Base-by-base conservation (phyloP, 2,888 invertebrate genomes). In the Protula sp. region DNA sequence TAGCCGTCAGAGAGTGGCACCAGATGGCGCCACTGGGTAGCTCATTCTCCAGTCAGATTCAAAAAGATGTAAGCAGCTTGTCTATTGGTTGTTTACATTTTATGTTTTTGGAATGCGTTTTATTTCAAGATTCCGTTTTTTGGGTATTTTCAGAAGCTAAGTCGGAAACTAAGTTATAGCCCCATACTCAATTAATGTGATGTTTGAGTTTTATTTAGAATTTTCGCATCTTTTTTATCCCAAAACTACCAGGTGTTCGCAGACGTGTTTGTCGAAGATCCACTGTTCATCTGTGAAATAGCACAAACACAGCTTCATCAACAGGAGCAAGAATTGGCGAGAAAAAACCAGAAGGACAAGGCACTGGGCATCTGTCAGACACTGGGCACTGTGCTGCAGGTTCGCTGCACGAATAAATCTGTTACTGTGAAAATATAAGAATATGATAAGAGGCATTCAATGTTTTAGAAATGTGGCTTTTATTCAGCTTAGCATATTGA, bases 191-290 rank as follows among this genome's bases (percentile, higher is more conserved):
- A n/a, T n/a, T n/a, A n/a, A n/a, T n/a, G n/a, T n/a, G n/a, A n/a
- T n/a, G n/a, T n/a, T n/a, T n/a, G n/a, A n/a, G n/a, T n/a, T n/a
- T n/a, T n/a, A n/a, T n/a, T n/a, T n/a, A n/a, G n/a, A n/a, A n/a
- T n/a, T n/a, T n/a, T n/a, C n/a, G n/a, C n/a, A n/a, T n/a, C n/a
- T n/a, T n/a, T n/a, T n/a, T n/a, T n/a, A n/a, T n/a, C n/a, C n/a
- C n/a, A n/a, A n/a, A n/a, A n/a, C n/a, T n/a, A n/a, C 2, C 69
- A 80, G 78, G 61, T 80, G 61, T 80, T 78, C 62, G 67, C 73
- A 45, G 78, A 72, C 22, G 70, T 72, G 51, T 77, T 72, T 68
- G 72, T 72, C 26, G 79, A 80, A 57, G 78, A 80, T 60, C 78
- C 80, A 5, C 61, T 71, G 60, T 74, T 77, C 60, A 64, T 76